These are phyloP conservation scores for Capromys pilorides DNA, from an alignment of 2,797 vertebrate genomes.

Conservation along the genomic window DNA sequence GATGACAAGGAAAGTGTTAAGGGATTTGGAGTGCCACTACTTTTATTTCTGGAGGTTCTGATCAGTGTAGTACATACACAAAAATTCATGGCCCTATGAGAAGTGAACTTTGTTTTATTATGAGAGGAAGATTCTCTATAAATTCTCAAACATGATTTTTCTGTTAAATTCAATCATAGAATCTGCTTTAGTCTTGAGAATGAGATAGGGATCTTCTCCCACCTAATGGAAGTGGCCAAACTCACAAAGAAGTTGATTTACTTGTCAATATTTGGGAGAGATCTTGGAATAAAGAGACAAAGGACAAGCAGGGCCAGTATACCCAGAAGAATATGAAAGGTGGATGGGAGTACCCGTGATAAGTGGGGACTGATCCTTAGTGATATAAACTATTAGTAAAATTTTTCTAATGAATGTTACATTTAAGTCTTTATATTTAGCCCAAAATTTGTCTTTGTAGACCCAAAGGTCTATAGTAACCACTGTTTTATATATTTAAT, in stretches of 20 bases:
- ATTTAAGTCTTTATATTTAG: background rate
- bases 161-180: background rate
- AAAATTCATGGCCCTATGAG: background rate
- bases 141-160: background rate
- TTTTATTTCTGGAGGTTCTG: background rate
- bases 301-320: background rate
- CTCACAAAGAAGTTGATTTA: background rate
- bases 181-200: background rate
- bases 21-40: background rate
- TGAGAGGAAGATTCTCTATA: background rate
- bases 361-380: background rate
- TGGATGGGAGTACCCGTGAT: background rate
- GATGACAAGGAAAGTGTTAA: background rate
- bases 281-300: background rate
- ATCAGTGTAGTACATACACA: background rate
- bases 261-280: background rate
- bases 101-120: slow-evolving; percentile 6
- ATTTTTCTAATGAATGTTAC: slow-evolving; percentile 3
- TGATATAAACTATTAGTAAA: background rate
- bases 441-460: background rate
- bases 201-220: background rate
- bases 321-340: background rate
- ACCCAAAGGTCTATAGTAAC: background rate
- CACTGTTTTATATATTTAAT: background rate
- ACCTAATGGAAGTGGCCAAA: background rate